Base-by-base conservation (phyloP, 2,113 vertebrate species). In the Triplophysa dalaica region DNA sequence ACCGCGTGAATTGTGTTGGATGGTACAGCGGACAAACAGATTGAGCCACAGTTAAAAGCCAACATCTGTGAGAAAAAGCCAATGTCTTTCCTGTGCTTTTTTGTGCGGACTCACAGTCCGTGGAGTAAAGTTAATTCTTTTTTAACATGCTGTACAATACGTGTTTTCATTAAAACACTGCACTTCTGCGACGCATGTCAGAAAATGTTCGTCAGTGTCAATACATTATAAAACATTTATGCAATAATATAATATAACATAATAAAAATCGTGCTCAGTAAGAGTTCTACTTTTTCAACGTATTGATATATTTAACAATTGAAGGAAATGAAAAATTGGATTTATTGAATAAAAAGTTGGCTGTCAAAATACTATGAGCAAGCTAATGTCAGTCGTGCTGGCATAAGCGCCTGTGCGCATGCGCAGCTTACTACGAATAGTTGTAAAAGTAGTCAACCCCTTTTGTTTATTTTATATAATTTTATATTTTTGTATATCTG, bases 21-120 rank as follows among this genome's bases (percentile, higher is more conserved):
- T 50, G 48, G 52, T n/a, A 8, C 24, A 6, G 54, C 6, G 79
- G 41, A 68, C 75, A 5, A 81, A 16, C 78, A 56, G 26, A n/a
- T 26, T 84, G 82, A 84, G 82, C 82, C 54, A 84, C 68, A 41
- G 10, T 12, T 13, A 50, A 84, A 84, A 66, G 52, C 54, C 29
- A 0, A 0, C 1, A 5, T 2, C 1, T 0, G 0, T 0, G 5
- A 24, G 13, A 63, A 80, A 81, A 62, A 33, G 19, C 14, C 2
- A n/a, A 81, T 56, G 80, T 78, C 43, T 73, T 41, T 81, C 22
- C 54, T 19, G 45, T 67, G 19, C 38, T 66, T 41, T 69, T 17
- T 3, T 5, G 19, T 10, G 54, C 9, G 54, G 8, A 2, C 8
- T n/a, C 0, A 16, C 9, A 4, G 2, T 21, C 33, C 33, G 6